phyloP scores from a whole-genome alignment of 2,113 vertebrate genomes.

The Pseudolaguvia tuberculata region DNA sequence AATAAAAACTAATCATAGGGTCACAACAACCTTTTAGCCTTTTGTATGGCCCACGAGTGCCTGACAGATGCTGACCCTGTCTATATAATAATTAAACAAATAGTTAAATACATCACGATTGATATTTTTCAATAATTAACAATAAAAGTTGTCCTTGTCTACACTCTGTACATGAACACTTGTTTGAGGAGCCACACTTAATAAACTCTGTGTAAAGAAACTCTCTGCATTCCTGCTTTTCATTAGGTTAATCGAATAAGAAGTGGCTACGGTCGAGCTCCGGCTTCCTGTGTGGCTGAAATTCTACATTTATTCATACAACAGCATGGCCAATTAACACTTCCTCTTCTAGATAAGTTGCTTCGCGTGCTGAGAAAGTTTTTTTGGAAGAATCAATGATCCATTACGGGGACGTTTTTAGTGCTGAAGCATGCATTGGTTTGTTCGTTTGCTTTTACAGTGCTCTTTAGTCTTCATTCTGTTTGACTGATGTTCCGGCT shows the following conservation, averaged over 20 bases:
- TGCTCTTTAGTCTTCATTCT: neutral
- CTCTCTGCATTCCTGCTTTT: constrained; percentile 4
- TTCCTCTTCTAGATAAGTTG: neutral
- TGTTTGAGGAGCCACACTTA: neutral
- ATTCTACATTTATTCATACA: constrained; percentile 29
- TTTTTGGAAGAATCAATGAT: constrained; percentile 8
- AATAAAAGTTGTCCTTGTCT: too few relatives aligned
- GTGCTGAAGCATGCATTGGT: neutral
- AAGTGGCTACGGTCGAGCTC: neutral
- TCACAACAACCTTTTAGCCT: too few relatives aligned
- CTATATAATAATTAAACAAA: neutral
- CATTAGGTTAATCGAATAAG: constrained; percentile 27
- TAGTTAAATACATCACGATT: neutral
- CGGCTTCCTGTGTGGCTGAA: constrained; percentile 53
- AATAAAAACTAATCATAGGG: too few relatives aligned
- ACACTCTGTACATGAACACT: too few relatives aligned
- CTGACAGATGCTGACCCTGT: too few relatives aligned
- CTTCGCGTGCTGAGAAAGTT: neutral
- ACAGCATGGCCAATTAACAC: constrained; percentile 5
- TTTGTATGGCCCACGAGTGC: too few relatives aligned
- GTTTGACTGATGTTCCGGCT: neutral
- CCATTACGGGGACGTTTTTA: neutral
- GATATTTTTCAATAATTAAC: neutral
- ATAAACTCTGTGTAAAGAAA: neutral
- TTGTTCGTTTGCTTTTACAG: neutral